phyloP scores from a whole-genome alignment of 2,113 vertebrate species.

The Tauraco erythrolophus region DNA sequence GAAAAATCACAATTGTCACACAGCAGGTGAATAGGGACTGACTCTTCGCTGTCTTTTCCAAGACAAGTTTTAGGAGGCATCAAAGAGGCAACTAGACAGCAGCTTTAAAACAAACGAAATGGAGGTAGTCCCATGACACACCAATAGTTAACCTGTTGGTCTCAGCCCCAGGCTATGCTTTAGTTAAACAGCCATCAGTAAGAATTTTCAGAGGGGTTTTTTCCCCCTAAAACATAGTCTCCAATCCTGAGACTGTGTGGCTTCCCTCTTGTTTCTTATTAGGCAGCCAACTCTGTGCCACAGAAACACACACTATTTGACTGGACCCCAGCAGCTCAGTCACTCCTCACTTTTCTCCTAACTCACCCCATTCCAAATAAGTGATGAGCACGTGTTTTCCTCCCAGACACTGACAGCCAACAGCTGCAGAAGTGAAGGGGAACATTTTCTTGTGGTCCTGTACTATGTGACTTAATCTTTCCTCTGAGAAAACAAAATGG shows the following conservation, averaged over 20 bases:
- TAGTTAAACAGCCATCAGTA: not conserved
- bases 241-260: not conserved
- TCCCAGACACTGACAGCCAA: not conserved
- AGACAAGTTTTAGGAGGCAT: not conserved
- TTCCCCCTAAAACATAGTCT: not conserved
- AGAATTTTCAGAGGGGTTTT: not conserved
- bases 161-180: not conserved
- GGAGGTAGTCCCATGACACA: not conserved
- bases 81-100: not conserved
- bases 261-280: not conserved
- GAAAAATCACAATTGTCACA: rapidly evolving
- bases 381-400: rapidly evolving
- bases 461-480: not conserved
- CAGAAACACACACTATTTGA: not conserved
- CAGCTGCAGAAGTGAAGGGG: not conserved
- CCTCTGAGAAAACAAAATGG: not conserved
- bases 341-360: not conserved
- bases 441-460: not conserved
- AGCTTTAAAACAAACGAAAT: not conserved
- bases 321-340: rapidly evolving
- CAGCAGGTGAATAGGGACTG: not conserved
- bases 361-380: not conserved
- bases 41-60: not conserved
- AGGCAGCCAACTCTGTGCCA: not conserved
- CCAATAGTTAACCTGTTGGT: not conserved